phyloP scores from a whole-genome alignment of 2,888 invertebrate species.

The Ischnus inquisitorius region DNA sequence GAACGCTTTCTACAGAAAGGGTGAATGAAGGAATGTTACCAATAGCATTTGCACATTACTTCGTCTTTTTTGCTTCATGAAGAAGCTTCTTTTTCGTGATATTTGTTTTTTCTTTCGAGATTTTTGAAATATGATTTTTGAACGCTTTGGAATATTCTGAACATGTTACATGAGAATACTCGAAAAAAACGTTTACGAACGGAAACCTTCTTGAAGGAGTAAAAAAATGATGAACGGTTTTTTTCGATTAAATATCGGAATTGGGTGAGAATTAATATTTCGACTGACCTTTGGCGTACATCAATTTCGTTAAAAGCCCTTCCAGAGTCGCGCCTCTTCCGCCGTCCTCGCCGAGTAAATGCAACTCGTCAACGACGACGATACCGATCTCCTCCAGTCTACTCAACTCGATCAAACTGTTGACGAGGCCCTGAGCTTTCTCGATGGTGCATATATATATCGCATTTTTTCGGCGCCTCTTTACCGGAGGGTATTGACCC shows the following conservation, averaged over 20 bases:
- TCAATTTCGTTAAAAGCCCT: slow-evolving; percentile 92
- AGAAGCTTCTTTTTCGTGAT: no score
- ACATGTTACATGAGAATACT: no score
- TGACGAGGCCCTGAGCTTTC: slow-evolving; percentile 94
- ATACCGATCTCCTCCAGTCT: slow-evolving; percentile 87
- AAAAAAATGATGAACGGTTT: neutral
- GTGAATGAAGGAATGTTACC: no score
- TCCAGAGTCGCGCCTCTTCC: slow-evolving; percentile 95
- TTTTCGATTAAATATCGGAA: slow-evolving; percentile 20
- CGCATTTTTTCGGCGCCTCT: slow-evolving; percentile 91
- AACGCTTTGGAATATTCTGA: no score
- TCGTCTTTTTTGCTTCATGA: no score
- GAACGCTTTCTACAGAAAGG: slow-evolving; percentile 87
- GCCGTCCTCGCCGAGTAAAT: slow-evolving; percentile 94
- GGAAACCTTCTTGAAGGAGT: no score
- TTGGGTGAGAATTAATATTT: slow-evolving; percentile 28
- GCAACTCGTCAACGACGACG: slow-evolving; percentile 95
- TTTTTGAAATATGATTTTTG: no score
- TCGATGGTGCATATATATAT: slow-evolving; percentile 98
- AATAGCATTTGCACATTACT: no score
- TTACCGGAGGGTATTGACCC: slow-evolving; percentile 93
- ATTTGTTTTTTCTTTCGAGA: no score
- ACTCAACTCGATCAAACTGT: slow-evolving; percentile 93
- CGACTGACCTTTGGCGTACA: slow-evolving; percentile 89
- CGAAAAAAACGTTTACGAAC: no score